These are phyloP conservation scores for Urocynchramus pylzowi DNA, from an alignment of 2,113 vertebrate genomes.

Conservation along the genomic window DNA sequence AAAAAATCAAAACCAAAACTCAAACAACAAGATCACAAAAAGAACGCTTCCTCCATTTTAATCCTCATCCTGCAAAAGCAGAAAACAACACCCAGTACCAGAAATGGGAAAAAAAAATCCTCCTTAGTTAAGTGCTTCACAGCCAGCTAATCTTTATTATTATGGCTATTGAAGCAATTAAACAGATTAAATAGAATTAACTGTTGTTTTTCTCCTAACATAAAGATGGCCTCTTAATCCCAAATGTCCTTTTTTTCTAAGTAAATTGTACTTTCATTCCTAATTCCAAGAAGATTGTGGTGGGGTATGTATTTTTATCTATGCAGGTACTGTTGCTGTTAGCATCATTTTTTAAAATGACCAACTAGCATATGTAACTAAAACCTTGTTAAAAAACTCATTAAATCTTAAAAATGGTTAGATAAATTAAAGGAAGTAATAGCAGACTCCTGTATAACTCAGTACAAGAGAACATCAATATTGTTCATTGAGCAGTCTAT, in stretches of 20 bases:
- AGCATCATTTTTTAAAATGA: constrained; percentile 7
- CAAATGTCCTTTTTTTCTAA: background rate
- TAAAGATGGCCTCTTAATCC: constrained; percentile 49
- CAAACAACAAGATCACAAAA: background rate
- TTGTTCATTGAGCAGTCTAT: constrained; percentile 71
- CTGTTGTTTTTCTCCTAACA: constrained; percentile 33
- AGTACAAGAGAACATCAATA: constrained; percentile 67
- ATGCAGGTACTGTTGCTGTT: background rate
- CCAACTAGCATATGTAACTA: constrained; percentile 19
- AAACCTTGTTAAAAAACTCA: constrained; percentile 1
- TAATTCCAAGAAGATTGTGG: background rate
- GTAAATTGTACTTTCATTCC: background rate
- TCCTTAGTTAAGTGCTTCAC: constrained; percentile 20
- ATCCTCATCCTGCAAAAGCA: background rate
- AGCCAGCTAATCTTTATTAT: constrained; percentile 56
- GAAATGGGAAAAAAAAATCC: background rate
- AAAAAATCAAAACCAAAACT: background rate
- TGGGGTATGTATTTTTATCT: background rate
- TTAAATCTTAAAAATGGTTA: constrained; percentile 64
- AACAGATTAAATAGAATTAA: constrained; percentile 36
- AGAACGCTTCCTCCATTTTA: background rate
- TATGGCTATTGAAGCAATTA: constrained; percentile 39
- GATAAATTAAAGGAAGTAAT: constrained; percentile 60
- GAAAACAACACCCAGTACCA: background rate
- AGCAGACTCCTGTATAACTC: constrained; percentile 61